Percentiles rank a stretch among this genome's conserved stretches.
phyloP scores from a whole-genome alignment of 2,888 invertebrate species.

The Lamellibrachia satsuma region DNA sequence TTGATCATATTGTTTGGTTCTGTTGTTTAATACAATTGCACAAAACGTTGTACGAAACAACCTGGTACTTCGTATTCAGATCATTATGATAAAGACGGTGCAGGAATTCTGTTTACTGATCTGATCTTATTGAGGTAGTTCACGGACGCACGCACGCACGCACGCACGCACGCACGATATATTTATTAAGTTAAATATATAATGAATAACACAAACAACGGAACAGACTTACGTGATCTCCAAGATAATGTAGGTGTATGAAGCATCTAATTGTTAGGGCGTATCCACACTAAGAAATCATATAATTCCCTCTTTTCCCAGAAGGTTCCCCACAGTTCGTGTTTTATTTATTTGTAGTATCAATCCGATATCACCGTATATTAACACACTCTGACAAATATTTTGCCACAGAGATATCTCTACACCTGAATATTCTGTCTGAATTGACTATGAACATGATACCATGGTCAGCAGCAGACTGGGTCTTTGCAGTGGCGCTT shows the following conservation, averaged over 20 bases:
- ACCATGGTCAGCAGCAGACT: neutral
- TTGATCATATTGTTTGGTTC: neutral
- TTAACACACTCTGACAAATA: neutral
- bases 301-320: neutral
- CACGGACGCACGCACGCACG: neutral
- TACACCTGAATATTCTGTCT: neutral
- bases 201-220: too few species aligned
- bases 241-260: too few species aligned
- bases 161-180: neutral
- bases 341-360: neutral
- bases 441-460: slow-evolving; percentile 4
- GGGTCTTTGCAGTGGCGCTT: neutral
- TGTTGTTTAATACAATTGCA: too few species aligned
- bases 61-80: neutral
- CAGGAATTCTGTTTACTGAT: neutral
- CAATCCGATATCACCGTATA: neutral
- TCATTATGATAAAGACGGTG: neutral
- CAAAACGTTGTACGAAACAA: neutral
- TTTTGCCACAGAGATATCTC: too few species aligned
- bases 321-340: neutral
- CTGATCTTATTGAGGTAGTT: neutral
- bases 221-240: too few species aligned
- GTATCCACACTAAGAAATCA: too few species aligned
- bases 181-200: too few species aligned
- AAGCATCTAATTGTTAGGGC: too few species aligned